Conservation (phyloP, 2,797 vertebrate genomes). For the Eulemur mongoz region DNA sequence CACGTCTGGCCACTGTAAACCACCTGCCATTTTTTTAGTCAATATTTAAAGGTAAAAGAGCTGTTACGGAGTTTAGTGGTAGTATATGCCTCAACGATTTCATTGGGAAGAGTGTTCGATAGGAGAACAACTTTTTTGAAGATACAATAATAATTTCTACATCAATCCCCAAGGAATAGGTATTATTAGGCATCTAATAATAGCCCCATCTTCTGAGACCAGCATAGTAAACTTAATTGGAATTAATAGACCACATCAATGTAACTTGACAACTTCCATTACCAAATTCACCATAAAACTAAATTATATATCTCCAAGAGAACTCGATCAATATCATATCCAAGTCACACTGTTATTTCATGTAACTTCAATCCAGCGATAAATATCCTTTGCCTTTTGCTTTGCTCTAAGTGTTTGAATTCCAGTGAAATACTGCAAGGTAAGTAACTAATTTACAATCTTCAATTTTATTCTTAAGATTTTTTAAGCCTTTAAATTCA, state of each 20-base stretch:
- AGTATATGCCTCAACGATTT: neutral
- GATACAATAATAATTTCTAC: neutral
- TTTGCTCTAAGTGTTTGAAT: conserved; percentile 52
- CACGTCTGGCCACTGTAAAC: neutral
- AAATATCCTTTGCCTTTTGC: conserved; percentile 53
- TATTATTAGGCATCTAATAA: conserved; percentile 39
- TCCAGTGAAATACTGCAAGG: conserved; percentile 37
- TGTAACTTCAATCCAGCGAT: conserved; percentile 24
- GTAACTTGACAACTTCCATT: conserved; percentile 58
- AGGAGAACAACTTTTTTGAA: neutral
- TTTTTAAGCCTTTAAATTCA: conserved; percentile 23
- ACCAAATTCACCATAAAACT: conserved; percentile 68
- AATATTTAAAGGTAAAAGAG: neutral
- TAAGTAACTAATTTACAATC: conserved; percentile 20
- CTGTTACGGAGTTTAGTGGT: neutral
- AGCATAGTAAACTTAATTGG: conserved; percentile 56
- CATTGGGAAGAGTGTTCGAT: neutral
- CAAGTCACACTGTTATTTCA: conserved; percentile 32
- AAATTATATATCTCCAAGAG: conserved; percentile 57
- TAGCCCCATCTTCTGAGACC: neutral
- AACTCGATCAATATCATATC: conserved; percentile 56
- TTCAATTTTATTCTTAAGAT: conserved; percentile 44
- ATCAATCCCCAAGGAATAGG: neutral
- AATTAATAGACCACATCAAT: conserved; percentile 68
- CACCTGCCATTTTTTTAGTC: neutral